Percentiles rank a stretch among this genome's conserved stretches.
These are phyloP conservation scores for Phoenicopterus ruber DNA, from an alignment of 2,113 vertebrate genomes.

Conservation along the genomic window DNA sequence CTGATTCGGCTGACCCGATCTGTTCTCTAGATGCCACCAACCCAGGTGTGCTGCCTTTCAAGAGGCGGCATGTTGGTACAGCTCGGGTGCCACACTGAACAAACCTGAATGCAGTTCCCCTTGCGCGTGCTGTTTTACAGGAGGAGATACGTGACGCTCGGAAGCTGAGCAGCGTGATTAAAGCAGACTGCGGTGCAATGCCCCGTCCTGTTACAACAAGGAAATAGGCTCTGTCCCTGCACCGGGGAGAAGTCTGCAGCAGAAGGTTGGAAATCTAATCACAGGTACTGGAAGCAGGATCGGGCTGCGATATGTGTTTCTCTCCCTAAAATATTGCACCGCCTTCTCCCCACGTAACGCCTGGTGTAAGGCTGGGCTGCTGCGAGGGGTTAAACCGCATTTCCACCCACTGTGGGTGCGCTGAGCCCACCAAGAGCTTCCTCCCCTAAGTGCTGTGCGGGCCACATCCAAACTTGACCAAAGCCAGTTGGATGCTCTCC, in stretches of 20 bases:
- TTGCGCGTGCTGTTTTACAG: neutral
- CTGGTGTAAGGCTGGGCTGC: neutral
- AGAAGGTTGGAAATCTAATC: neutral
- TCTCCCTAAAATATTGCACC: fast-evolving
- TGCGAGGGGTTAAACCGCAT: neutral
- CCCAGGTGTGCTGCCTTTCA: neutral
- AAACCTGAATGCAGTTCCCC: neutral
- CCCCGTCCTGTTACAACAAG: neutral
- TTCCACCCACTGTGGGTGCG: fast-evolving
- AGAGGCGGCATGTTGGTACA: neutral
- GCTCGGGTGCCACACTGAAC: no score
- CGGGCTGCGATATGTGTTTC: fast-evolving
- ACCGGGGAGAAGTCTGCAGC: neutral
- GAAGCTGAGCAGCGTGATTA: neutral
- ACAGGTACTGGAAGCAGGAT: neutral
- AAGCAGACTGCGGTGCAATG: neutral
- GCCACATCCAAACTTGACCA: neutral
- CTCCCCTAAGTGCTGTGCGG: neutral
- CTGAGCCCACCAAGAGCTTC: neutral
- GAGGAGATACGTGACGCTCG: fast-evolving
- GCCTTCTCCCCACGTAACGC: neutral
- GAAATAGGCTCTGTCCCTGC: neutral
- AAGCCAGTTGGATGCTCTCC: neutral
- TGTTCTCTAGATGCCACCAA: neutral
- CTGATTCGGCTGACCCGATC: neutral